A percentile compares a stretch with the other conserved stretches of the same genome.
Evolutionary conservation across 2,888 invertebrate species (phyloP).

Genomic region (Cheilosia impressa): DNA sequence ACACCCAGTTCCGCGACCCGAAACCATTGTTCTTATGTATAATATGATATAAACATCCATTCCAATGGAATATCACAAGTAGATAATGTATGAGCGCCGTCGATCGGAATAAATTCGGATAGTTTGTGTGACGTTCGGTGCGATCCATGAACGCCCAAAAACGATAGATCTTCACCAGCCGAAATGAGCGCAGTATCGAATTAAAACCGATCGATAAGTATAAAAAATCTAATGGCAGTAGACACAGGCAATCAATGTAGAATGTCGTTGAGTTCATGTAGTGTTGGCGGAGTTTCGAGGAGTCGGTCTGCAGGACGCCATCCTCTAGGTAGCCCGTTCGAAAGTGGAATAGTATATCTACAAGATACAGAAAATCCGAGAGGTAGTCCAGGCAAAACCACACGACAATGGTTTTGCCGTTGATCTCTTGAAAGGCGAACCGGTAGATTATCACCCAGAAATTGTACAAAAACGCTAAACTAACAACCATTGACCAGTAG

Average conservation of each 20-base stretch:
- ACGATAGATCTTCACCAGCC: conserved; percentile 98
- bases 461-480: conserved; percentile 97
- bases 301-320: conserved; percentile 98
- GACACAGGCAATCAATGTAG: conserved; percentile 99
- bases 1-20: conserved; percentile 96
- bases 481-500: conserved; percentile 98
- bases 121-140: conserved; percentile 99
- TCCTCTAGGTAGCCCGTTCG: conserved; percentile 98
- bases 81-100: conserved; percentile 97
- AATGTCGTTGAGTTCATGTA: conserved; percentile 99
- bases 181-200: conserved; percentile 97
- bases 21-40: conserved; percentile 98
- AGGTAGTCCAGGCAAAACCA: conserved; percentile 99
- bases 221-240: conserved; percentile 98
- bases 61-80: conserved; percentile 99
- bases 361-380: conserved; percentile 97
- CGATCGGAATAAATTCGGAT: conserved; percentile 97
- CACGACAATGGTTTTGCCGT: conserved; percentile 94
- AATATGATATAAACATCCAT: conserved; percentile 98
- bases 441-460: conserved; percentile 99
- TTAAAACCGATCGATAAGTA: conserved; percentile 99
- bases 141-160: conserved; percentile 99
- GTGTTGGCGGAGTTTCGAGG: conserved; percentile 95
- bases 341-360: conserved; percentile 98
- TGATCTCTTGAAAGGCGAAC: conserved; percentile 99